Percentiles rank a stretch among this genome's conserved stretches.
phyloP scores from a whole-genome alignment of 2,888 invertebrate genomes.

The Suillia variegata region DNA sequence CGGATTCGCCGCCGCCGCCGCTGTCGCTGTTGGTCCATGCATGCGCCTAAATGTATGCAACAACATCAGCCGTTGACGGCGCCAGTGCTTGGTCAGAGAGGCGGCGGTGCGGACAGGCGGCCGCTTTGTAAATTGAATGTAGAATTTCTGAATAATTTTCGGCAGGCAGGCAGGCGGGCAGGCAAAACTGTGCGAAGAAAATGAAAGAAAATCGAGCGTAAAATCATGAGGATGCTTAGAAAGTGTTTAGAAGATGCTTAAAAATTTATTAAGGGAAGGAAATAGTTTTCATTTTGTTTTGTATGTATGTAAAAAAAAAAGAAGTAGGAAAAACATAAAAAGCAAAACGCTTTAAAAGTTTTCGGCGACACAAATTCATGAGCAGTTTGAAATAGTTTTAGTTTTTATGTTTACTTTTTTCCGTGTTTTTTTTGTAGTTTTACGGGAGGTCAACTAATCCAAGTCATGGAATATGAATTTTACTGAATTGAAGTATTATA shows the following conservation, averaged over 20 bases:
- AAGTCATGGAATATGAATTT: too few species aligned
- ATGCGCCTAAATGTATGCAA: slow-evolving; percentile 48
- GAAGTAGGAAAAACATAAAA: too few species aligned
- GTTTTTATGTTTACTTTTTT: too few species aligned
- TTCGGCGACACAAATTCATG: too few species aligned
- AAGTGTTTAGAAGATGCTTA: slow-evolving; percentile 51
- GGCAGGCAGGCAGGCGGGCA: too few species aligned
- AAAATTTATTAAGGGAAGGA: slow-evolving; percentile 49
- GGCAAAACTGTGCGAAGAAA: slow-evolving; percentile 14
- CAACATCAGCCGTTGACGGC: slow-evolving; percentile 41
- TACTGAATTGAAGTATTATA: too few species aligned
- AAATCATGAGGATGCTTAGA: slow-evolving; percentile 37
- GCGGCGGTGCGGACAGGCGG: slow-evolving; percentile 40
- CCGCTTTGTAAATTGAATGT: slow-evolving; percentile 47
- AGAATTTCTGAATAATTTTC: slow-evolving; percentile 54
- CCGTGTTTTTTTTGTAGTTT: too few species aligned
- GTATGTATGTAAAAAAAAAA: too few species aligned
- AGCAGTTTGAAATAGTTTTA: too few species aligned
- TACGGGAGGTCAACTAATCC: too few species aligned
- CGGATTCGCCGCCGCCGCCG: too few species aligned
- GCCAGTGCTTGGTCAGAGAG: slow-evolving; percentile 39
- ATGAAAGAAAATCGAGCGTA: slow-evolving; percentile 25
- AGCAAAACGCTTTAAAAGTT: too few species aligned
- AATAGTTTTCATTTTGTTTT: slow-evolving; percentile 16
- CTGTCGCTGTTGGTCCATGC: slow-evolving; percentile 21